These are phyloP conservation scores for Caenorhabditis sp. DNA, from an alignment of 2,888 invertebrate species.

Conservation along the genomic window DNA sequence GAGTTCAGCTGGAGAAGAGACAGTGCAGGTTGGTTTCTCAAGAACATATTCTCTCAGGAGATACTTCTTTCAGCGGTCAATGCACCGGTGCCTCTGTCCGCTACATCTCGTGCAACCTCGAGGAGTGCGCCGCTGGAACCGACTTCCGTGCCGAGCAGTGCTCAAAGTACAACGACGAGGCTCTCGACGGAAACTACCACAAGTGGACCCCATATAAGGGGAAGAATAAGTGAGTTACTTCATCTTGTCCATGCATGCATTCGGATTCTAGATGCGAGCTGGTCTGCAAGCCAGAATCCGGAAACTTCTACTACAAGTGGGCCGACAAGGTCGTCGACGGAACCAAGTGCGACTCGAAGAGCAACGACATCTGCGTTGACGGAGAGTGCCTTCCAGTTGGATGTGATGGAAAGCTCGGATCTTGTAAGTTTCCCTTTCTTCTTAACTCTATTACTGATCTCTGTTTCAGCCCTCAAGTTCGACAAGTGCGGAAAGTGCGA, in stretches of 20 bases:
- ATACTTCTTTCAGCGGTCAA: conserved; percentile 63
- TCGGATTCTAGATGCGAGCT: conserved; percentile 88
- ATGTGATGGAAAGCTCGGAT: conserved; percentile 95
- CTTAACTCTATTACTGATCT: background rate
- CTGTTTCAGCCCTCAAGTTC: conserved; percentile 87
- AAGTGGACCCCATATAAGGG: conserved; percentile 84
- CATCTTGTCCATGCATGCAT: background rate
- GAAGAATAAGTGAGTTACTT: conserved; percentile 78
- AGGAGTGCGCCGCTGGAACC: conserved; percentile 85
- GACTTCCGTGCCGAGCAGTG: conserved; percentile 95
- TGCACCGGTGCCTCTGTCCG: conserved; percentile 91
- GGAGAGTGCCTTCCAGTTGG: conserved; percentile 95
- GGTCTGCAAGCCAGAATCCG: conserved; percentile 94
- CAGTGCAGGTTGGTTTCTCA: conserved; percentile 76
- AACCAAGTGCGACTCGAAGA: conserved; percentile 89
- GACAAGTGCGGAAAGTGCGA: conserved; percentile 94
- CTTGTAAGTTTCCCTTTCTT: conserved; percentile 84
- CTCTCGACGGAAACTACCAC: conserved; percentile 91
- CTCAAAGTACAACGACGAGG: conserved; percentile 89
- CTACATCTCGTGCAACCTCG: conserved; percentile 94
- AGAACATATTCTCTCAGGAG: background rate
- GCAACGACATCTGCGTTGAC: conserved; percentile 94
- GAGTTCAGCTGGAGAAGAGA: conserved; percentile 91
- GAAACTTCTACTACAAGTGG: conserved; percentile 93
- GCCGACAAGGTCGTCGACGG: conserved; percentile 88